Conservation (phyloP, 2,888 invertebrate species). For the Axea sp. region DNA sequence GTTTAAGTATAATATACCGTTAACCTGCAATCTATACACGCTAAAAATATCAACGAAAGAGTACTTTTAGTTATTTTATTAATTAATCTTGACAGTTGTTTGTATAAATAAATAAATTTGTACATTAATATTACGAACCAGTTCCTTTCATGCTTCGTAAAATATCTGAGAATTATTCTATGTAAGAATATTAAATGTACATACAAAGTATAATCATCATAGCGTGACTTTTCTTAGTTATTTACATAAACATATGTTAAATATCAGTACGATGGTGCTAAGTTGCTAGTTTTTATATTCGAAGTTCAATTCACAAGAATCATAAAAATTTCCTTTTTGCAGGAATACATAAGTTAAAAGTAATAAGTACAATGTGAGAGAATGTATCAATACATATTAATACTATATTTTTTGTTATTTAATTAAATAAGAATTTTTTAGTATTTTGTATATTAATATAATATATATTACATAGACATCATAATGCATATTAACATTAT, state of each 20-base stretch:
- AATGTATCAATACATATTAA: too few species aligned
- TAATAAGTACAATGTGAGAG: too few species aligned
- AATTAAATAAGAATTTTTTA: too few species aligned
- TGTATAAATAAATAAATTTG: constrained; percentile 62
- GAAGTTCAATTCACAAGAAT: constrained; percentile 1
- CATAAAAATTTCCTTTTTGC: constrained; percentile 16
- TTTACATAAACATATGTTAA: constrained; percentile 15
- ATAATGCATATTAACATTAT: too few species aligned
- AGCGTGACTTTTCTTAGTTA: constrained; percentile 9
- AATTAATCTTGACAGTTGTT: constrained; percentile 65
- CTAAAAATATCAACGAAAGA: too few species aligned
- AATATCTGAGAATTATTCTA: constrained; percentile 12
- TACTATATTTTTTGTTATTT: too few species aligned
- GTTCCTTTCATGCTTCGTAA: neutral
- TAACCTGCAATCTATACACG: too few species aligned
- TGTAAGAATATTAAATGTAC: constrained; percentile 14
- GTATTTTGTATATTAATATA: too few species aligned
- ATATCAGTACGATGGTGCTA: constrained; percentile 2
- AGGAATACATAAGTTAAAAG: too few species aligned
- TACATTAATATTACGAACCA: constrained; percentile 8
- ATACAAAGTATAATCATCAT: constrained; percentile 24
- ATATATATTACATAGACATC: too few species aligned
- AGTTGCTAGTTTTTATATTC: constrained; percentile 5
- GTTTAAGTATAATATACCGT: too few species aligned
- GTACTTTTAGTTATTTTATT: too few species aligned